Evolutionary conservation across 2,888 invertebrate species (phyloP).

Genomic region (Calephelis perditalis): DNA sequence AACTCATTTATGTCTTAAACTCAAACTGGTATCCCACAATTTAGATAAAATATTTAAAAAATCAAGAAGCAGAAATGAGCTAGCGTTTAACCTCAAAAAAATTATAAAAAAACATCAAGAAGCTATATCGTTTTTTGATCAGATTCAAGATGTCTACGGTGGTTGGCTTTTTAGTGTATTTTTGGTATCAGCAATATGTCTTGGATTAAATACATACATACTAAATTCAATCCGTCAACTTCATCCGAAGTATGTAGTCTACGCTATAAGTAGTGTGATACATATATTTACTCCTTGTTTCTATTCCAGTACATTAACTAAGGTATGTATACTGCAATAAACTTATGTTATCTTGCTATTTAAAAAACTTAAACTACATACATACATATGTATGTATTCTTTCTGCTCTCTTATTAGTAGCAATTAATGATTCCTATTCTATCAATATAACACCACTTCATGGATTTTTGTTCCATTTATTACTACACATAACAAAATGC

Average conservation of each 20-base stretch:
- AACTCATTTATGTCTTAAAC: slow-evolving; percentile 48
- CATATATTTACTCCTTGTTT: slow-evolving; percentile 57
- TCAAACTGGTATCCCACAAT: slow-evolving; percentile 48
- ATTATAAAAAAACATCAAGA: slow-evolving; percentile 51
- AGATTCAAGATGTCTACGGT: slow-evolving; percentile 49
- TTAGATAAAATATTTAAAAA: slow-evolving; percentile 42
- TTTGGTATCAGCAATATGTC: slow-evolving; percentile 43
- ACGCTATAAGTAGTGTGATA: slow-evolving; percentile 38
- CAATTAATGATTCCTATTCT: too few relatives aligned
- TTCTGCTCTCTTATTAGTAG: too few relatives aligned
- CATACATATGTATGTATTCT: too few relatives aligned
- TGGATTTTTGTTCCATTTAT: too few relatives aligned
- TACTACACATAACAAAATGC: too few relatives aligned
- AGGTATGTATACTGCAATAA: slow-evolving; percentile 38
- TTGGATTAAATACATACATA: slow-evolving; percentile 53
- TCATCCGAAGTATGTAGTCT: slow-evolving; percentile 41
- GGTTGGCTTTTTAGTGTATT: slow-evolving; percentile 53
- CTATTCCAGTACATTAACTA: slow-evolving; percentile 45
- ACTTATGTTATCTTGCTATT: too few relatives aligned
- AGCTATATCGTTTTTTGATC: slow-evolving; percentile 42
- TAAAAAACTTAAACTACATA: too few relatives aligned
- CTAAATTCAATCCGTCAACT: slow-evolving; percentile 42
- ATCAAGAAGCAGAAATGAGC: slow-evolving; percentile 35
- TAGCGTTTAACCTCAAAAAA: slow-evolving; percentile 39
- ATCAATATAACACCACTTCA: too few relatives aligned